These are phyloP conservation scores for Rhinoptilus africanus DNA, from an alignment of 2,113 vertebrate genomes.

Conservation along the genomic window DNA sequence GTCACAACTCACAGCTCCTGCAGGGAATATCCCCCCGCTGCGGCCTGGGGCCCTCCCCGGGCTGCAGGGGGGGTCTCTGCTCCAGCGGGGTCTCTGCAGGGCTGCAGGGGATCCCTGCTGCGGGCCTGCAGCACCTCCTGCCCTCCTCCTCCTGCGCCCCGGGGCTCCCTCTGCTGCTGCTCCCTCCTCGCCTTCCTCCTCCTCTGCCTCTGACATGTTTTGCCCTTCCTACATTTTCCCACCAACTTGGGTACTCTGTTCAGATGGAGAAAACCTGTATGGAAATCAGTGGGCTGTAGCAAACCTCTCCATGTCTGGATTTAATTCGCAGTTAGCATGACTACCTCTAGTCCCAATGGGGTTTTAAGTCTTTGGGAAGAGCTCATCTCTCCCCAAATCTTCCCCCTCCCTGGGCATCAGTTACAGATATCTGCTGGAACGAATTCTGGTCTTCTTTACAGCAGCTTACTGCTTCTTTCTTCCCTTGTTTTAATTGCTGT, in stretches of 20 bases:
- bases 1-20: too few species aligned
- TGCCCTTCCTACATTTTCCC: not conserved
- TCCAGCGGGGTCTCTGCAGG: not conserved
- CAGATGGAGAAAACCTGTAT: not conserved
- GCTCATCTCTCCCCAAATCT: not conserved
- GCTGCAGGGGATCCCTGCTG: not conserved
- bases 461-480: not conserved
- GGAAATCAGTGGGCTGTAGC: not conserved
- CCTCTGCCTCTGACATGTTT: not conserved
- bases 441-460: not conserved
- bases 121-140: too few species aligned
- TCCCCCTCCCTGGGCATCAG: not conserved
- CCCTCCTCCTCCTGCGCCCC: not conserved
- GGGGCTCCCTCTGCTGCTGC: not conserved
- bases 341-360: not conserved
- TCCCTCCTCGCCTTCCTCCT: not conserved
- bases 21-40: too few species aligned
- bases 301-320: not conserved
- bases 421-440: not conserved
- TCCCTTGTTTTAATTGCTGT: not conserved
- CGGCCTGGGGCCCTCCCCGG: not conserved
- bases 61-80: not conserved
- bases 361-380: not conserved
- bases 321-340: fast-evolving
- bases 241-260: not conserved